These are phyloP conservation scores for Chalcis sispes DNA, from an alignment of 2,888 invertebrate species.

Conservation along the genomic window DNA sequence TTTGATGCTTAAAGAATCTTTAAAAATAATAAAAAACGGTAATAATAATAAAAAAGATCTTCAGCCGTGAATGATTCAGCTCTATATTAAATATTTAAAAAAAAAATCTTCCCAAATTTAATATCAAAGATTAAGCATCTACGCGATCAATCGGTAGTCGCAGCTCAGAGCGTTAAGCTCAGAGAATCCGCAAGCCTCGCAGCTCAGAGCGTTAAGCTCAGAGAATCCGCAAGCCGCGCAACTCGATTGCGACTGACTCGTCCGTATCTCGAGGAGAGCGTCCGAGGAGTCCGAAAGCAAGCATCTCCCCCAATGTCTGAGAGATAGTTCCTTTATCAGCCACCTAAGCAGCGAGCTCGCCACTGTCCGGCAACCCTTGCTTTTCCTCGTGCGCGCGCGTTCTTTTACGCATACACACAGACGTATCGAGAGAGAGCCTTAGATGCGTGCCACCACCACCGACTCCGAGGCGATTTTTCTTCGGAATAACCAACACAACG, in stretches of 20 bases:
- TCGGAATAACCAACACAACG: slow-evolving; percentile 69
- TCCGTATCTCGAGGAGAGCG: slow-evolving; percentile 1
- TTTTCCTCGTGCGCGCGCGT: neutral
- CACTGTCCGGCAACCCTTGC: slow-evolving; percentile 75
- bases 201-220: neutral
- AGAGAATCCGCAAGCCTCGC: too few relatives aligned
- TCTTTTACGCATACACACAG: slow-evolving; percentile 59
- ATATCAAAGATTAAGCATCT: too few relatives aligned
- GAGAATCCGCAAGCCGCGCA: neutral
- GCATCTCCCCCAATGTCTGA: slow-evolving; percentile 60
- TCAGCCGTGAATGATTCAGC: too few relatives aligned
- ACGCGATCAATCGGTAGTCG: too few relatives aligned
- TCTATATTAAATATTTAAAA: too few relatives aligned
- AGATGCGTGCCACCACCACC: slow-evolving; percentile 65
- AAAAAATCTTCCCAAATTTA: too few relatives aligned
- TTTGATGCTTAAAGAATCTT: too few relatives aligned
- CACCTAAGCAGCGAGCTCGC: slow-evolving; percentile 75
- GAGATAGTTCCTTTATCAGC: slow-evolving; percentile 70
- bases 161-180: too few relatives aligned
- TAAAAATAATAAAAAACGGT: too few relatives aligned
- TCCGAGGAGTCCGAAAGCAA: slow-evolving; percentile 35
- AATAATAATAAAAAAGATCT: too few relatives aligned
- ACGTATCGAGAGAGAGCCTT: slow-evolving; percentile 64
- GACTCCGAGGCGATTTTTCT: slow-evolving; percentile 70
- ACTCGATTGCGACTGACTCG: slow-evolving; percentile 17